These are phyloP conservation scores for Sesia apiformis DNA, from an alignment of 2,888 invertebrate species.

Conservation along the genomic window DNA sequence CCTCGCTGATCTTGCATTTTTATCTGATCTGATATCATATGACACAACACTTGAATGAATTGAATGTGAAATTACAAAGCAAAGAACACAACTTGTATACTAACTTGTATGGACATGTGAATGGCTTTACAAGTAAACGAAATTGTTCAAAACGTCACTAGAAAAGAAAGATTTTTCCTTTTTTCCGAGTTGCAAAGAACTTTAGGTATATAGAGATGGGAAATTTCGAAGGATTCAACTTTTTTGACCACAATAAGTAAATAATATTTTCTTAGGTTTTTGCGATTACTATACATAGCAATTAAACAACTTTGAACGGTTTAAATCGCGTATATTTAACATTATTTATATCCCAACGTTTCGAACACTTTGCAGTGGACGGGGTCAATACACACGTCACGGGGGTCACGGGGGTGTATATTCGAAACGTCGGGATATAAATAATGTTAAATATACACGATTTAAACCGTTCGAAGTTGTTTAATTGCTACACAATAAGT, in stretches of 20 bases:
- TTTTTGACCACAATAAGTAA: neutral
- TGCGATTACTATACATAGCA: too few relatives aligned
- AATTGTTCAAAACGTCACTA: neutral
- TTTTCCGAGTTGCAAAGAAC: neutral
- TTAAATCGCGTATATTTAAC: too few relatives aligned
- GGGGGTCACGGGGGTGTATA: too few relatives aligned
- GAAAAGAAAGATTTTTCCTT: neutral
- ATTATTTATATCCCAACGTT: too few relatives aligned
- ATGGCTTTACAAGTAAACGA: neutral
- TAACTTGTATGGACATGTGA: neutral
- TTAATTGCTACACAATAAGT: neutral
- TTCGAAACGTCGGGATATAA: too few relatives aligned
- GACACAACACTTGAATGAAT: conserved; percentile 3
- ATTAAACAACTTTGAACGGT: too few relatives aligned
- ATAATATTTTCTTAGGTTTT: too few relatives aligned
- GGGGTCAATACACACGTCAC: too few relatives aligned
- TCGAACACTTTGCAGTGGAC: too few relatives aligned
- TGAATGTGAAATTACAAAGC: conserved; percentile 2
- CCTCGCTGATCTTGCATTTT: conserved; percentile 3
- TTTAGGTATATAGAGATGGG: neutral
- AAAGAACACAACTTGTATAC: conserved; percentile 1
- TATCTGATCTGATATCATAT: conserved; percentile 4
- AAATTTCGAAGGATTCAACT: neutral
- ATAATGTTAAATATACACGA: too few relatives aligned
- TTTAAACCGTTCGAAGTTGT: too few relatives aligned